phyloP scores from a whole-genome alignment of 2,113 vertebrate genomes.

The Jacana jacana region DNA sequence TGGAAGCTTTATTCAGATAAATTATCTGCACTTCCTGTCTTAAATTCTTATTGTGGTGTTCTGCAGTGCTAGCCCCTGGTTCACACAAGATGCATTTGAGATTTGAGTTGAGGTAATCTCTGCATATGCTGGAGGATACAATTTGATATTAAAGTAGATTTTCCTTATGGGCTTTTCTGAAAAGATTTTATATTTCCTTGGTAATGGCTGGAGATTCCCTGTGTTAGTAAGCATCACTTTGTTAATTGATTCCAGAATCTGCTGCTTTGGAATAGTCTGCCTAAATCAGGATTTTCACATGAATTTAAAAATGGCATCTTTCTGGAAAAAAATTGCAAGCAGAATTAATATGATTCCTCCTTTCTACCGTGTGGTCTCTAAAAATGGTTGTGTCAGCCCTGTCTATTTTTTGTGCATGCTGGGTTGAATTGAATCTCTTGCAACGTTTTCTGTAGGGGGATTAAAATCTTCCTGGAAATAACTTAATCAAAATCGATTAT shows the following conservation, averaged over 20 bases:
- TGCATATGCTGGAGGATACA: background rate
- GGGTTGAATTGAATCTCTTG: background rate
- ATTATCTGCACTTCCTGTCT: constrained; percentile 65
- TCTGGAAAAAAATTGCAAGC: background rate
- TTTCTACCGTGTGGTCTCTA: background rate
- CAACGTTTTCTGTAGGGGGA: background rate
- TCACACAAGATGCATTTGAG: constrained; percentile 32
- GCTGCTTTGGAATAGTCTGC: background rate
- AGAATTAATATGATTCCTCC: background rate
- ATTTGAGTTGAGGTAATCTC: constrained; percentile 14
- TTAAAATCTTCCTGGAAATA: background rate
- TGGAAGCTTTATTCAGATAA: constrained; percentile 51
- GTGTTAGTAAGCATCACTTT: constrained; percentile 39
- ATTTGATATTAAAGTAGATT: constrained; percentile 22
- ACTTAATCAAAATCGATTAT: background rate
- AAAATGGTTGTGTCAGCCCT: background rate
- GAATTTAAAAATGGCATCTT: constrained; percentile 5
- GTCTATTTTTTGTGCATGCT: background rate
- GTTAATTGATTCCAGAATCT: constrained; percentile 40
- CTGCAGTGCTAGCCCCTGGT: constrained; percentile 20
- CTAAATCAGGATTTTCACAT: background rate
- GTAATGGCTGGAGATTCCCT: constrained; percentile 34
- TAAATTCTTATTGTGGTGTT: constrained; percentile 36
- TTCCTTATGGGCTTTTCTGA: background rate
- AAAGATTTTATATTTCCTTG: constrained; percentile 4